These are phyloP conservation scores for Premnoplex brunnescens DNA, from an alignment of 2,797 vertebrate species.

Conservation along the genomic window DNA sequence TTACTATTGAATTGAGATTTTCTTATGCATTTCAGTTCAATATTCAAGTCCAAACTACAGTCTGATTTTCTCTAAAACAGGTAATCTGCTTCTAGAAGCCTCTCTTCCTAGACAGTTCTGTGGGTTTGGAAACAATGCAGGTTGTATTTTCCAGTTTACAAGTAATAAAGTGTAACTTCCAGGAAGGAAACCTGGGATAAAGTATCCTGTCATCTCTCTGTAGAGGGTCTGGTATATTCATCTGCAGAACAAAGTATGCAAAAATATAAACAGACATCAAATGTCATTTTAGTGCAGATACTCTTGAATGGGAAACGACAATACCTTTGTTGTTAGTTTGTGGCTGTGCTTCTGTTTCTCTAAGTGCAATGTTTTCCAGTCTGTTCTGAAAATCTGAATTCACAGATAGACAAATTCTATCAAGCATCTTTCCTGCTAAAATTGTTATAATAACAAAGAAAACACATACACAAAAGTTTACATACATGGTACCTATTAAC, in stretches of 20 bases:
- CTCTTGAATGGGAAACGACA: neutral
- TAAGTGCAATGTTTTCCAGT: neutral
- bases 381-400: neutral
- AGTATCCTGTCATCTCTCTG: neutral
- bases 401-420: neutral
- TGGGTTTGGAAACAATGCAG: neutral
- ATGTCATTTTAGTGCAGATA: neutral
- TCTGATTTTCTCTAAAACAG: neutral
- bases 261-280: neutral
- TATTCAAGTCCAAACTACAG: neutral
- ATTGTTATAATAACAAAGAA: neutral
- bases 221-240: neutral
- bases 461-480: neutral
- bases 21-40: neutral
- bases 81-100: neutral
- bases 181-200: neutral
- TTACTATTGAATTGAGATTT: neutral
- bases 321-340: neutral
- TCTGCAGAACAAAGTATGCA: neutral
- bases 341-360: neutral
- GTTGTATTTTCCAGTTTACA: conserved; percentile 16
- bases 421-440: neutral
- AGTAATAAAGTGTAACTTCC: neutral
- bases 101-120: neutral
- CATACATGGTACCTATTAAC: neutral